Evolutionary conservation across 2,888 invertebrate species (phyloP).

Genomic region (Ormyrus thymus): DNA sequence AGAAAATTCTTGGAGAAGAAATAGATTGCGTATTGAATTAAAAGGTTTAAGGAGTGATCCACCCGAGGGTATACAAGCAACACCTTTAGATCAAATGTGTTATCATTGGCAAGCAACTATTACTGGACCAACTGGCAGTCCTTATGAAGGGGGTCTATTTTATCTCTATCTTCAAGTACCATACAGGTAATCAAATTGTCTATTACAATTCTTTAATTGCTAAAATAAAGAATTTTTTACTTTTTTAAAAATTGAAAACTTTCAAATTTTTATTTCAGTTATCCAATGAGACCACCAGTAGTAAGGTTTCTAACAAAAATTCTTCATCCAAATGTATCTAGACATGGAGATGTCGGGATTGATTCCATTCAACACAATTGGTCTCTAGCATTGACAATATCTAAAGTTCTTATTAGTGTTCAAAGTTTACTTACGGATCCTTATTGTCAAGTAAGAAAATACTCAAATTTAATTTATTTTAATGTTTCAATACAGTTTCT

Average conservation of each 20-base stretch:
- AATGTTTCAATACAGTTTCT: not conserved
- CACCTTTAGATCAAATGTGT: conserved; percentile 86
- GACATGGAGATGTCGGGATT: conserved; percentile 96
- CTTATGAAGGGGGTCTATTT: conserved; percentile 95
- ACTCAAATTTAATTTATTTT: not conserved
- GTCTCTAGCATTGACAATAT: conserved; percentile 94
- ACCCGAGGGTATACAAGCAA: conserved; percentile 90
- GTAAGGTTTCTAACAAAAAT: conserved; percentile 95
- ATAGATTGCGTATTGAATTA: conserved; percentile 87
- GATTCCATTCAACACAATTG: conserved; percentile 97
- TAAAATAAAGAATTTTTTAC: conserved; percentile 28
- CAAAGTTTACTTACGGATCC: conserved; percentile 94
- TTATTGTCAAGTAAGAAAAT: conserved; percentile 83
- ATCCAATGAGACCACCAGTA: conserved; percentile 94
- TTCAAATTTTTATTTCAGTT: conserved; percentile 74
- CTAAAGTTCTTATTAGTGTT: conserved; percentile 90
- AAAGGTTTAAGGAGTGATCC: conserved; percentile 84
- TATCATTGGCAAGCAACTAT: conserved; percentile 97
- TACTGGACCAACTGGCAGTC: conserved; percentile 92
- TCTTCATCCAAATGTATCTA: conserved; percentile 94
- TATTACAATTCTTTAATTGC: not conserved
- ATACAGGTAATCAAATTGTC: conserved; percentile 78
- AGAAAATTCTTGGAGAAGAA: conserved; percentile 89
- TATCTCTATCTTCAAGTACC: conserved; percentile 93
- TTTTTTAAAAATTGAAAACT: not conserved